Evolutionary conservation across 2,888 invertebrate species (phyloP), one percentile per base, ranked within the genome.

Genomic region (Balanococcus diminutus): DNA sequence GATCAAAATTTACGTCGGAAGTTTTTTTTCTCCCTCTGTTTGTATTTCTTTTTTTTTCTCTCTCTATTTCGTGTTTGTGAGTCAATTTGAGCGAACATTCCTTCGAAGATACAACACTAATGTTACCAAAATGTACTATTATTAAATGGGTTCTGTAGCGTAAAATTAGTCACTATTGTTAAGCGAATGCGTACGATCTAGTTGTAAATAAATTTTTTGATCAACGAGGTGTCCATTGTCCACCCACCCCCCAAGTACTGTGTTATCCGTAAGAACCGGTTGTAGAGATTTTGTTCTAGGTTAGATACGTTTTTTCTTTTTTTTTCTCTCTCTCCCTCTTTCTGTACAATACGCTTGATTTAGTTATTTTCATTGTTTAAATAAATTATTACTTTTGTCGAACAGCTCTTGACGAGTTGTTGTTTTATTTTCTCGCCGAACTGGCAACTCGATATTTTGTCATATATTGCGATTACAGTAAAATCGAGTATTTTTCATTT

Each of bases 131-230:
- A 75, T 46, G 42, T 75, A 46, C 28, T 72, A 51, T 85, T 75
- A 36, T 85, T 51, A 85, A 67, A 42, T 72, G 79, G 39, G 36
- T 72, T 72, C 51, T 85, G 79, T 85, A 85, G 85, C 51, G 51
- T 85, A 46, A 85, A 85, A 79, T 85, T 85, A 85, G 85, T 85
- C 85, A 85, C 72, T 85, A 75, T 28, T 72, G 19, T 75, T 84
- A 84, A 84, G 84, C 46, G n/a, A 82, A 51, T 56, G 46, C 82
- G 82, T 82, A 39, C 67, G 83, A 83, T n/a, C 19, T 61, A 36
- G 61, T 84, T 84, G 75, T 79, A 79, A 79, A 79, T 79, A 67
- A 67, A 36, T 79, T 56, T 14, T n/a, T 36, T 79, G 75, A 79
- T 79, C 32, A 19, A 79, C 36, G 32, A 36, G 31, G 25, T 72